Conservation (phyloP, 2,888 invertebrate genomes). For the Tetanocera ferruginea region DNA sequence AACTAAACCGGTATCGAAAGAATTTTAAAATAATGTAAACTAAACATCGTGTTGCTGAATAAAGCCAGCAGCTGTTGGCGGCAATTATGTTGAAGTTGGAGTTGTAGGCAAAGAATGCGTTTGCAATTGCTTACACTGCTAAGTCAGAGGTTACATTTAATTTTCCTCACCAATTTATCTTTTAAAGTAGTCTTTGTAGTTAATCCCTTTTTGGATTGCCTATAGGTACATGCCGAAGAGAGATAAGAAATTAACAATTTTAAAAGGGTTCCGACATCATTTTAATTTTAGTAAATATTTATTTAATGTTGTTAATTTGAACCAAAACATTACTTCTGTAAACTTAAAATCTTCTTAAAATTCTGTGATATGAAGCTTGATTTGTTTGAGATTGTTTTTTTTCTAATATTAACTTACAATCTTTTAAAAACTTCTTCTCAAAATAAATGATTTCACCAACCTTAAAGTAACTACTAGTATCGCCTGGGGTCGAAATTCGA, state of each 20-base stretch:
- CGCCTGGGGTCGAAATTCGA: no score
- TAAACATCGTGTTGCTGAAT: slow-evolving; percentile 9
- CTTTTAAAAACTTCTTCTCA: no score
- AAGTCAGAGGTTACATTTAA: neutral
- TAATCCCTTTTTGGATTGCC: slow-evolving; percentile 16
- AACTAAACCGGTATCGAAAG: slow-evolving; percentile 23
- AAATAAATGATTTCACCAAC: no score
- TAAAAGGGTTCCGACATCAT: neutral
- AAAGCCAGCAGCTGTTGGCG: neutral
- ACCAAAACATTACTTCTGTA: no score
- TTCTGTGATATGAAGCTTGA: no score
- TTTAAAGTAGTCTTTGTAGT: neutral
- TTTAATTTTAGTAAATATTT: neutral
- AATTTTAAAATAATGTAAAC: slow-evolving; percentile 12
- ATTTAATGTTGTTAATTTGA: no score
- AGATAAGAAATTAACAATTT: neutral
- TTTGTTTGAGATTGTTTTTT: no score
- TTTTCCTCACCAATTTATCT: neutral
- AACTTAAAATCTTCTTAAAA: no score
- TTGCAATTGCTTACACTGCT: slow-evolving; percentile 2
- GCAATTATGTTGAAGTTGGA: neutral
- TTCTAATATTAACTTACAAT: no score
- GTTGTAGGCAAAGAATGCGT: neutral
- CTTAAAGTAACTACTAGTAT: no score
- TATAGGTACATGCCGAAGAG: neutral